Evolutionary conservation across 2,797 vertebrate species (phyloP), one percentile per base, ranked within the genome.

Genomic region (Melanotaenia pygmaea): DNA sequence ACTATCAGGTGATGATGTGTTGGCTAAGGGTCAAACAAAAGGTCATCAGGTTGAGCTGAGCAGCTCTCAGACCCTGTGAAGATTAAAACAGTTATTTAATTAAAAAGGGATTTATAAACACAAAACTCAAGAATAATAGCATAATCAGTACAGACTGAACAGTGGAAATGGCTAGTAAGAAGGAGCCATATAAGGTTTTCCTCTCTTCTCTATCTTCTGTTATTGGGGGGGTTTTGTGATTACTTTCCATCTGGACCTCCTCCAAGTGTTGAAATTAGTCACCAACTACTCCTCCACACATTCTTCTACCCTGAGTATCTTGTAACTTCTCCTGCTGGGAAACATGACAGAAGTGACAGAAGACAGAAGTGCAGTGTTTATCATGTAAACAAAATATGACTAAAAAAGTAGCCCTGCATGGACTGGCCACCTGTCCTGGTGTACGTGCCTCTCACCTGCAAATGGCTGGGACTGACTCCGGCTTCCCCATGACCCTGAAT

Each of bases 1-100:
- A 0, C 18, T 73, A 47, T 76, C 76, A 74, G 76, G 30, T 3
- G 72, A 50, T 43, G 69, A 76, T 4, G 32, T 68, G 60, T 47
- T 20, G 38, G 51, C 59, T 37, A 40, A 64, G 76, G 60, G 59
- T 64, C 60, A 40, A 61, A 4, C 18, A 1, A 3, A 1, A 67
- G 72, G 68, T 81, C 69, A 66, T 26, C 40, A 26, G 60, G 59
- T 73, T 59, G 47, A n/a, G 28, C 20, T 58, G 58, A 63, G 45
- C 53, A 22, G 35, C 34, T 66, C 6, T 10, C 35, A 26, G 26
- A 26, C 26, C 26, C 26, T 26, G 26, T 26, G 35, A 8, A 7
- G 9, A 8, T 37, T 2, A 37, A 37, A 37, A 37, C 6, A 37
- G 35, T 26, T 26, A 26, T 26, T 26, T 26, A 26, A 8, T 8